Evolutionary conservation across 2,113 vertebrate species (phyloP), one percentile per base, ranked within the genome.

Genomic region (Pungitius pungitius): DNA sequence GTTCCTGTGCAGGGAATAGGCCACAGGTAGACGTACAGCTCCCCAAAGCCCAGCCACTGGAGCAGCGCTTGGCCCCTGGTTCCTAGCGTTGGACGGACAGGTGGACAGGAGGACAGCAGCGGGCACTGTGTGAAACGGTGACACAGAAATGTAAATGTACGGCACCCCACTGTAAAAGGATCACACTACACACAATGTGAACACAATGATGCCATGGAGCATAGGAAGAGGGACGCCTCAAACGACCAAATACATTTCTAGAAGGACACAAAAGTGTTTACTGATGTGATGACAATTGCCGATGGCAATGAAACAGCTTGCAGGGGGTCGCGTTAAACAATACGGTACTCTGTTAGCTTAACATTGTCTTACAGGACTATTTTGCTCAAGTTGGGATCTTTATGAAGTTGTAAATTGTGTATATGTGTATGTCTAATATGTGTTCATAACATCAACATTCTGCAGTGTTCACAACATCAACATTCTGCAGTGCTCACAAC

Each of bases 1-100:
- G 80, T 86, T 88, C 77, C 73, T 82, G 83, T 69, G 77, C 72
- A 76, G 81, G 82, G 85, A 89, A 81, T 85, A 79, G 69, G 87
- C 90, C 80, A 81, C 77, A 81, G 83, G 79, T 81, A 80, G 66
- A 75, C 55, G 56, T 47, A 66, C 76, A 60, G 63, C 47, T 82
- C 86, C 77, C 82, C 20, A 40, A 84, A 67, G 82, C 65, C 61
- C 69, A 45, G 65, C 61, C 68, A 65, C 74, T 13, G 18, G 26
- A 55, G 68, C 78, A 45, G 54, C 73, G 69, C 80, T 75, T 62
- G 75, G 78, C 69, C 66, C 54, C 67, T 56, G 58, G 60, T 80
- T 71, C 56, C 60, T 63, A 30, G 45, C 26, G 33, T 14, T 12
- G 58, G 37, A 58, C 27, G 30, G 30, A 30, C 30, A 30, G 30